Base-by-base conservation (phyloP, 2,113 vertebrate genomes). In the Centrocercus urophasianus region DNA sequence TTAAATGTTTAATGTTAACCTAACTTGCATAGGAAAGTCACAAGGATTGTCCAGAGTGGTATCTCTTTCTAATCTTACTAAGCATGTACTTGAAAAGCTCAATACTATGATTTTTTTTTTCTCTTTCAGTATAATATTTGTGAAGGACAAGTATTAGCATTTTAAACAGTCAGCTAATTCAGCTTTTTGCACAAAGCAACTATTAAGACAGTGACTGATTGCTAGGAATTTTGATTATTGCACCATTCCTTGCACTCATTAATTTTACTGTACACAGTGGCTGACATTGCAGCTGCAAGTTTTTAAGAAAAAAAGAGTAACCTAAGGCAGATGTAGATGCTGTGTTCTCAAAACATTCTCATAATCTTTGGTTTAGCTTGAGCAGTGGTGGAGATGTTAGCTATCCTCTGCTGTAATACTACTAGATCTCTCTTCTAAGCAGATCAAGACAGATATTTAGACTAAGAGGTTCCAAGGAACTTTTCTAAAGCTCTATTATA, bases 81-180 rank as follows among this genome's bases (percentile, higher is more conserved):
- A 45, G 13, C 27, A 32, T 47, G 57, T 54, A 38, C 34, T 87
- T 77, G 10, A 83, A 93, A 95, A 93, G 7, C 32, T 76, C 50
- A 38, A 8, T 87, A 78, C 85, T 72, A 77, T 80, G 9, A 75
- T 52, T 90, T 45, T 86, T 50, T 30, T 63, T 17, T 9, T 66
- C 24, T 86, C 65, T 43, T 84, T 95, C 66, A 81, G 42, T 80
- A 40, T 89, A 78, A 60, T 75, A 76, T 77, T 93, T 96, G 89
- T 86, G 93, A 95, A 97, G 90, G 92, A 48, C 86, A 93, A 94
- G 71, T 86, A 94, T 96, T 97, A 96, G 67, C 87, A 95, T 97
- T 96, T 97, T 88, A 93, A 85, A 73, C 63, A 92, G 79, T 97
- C 93, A 97, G 94, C 77, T 94, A 80, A 65, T 95, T 97, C 89